Percentiles rank a stretch among this genome's conserved stretches.
These are phyloP conservation scores for Oryzias melastigma DNA, from an alignment of 2,113 vertebrate genomes.

Conservation along the genomic window DNA sequence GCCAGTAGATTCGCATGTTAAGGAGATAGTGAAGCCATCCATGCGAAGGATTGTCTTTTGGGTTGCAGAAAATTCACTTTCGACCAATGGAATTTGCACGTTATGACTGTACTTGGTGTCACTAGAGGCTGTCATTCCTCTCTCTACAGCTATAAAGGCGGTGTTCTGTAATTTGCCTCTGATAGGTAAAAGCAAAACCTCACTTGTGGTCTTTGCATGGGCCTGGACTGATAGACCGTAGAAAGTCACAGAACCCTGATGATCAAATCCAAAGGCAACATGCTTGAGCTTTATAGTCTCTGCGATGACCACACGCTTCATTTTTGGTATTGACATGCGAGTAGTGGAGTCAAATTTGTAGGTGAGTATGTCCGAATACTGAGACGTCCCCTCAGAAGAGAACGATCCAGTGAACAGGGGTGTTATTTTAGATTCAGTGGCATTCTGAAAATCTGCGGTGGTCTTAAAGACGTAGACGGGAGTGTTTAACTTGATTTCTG, in stretches of 20 bases:
- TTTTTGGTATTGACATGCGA: conserved; percentile 75
- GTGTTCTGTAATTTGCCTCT: conserved; percentile 73
- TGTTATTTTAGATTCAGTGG: conserved; percentile 66
- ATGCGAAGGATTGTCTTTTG: conserved; percentile 74
- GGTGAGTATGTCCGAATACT: conserved; percentile 74
- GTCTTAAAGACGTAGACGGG: conserved; percentile 82
- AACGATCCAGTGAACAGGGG: conserved; percentile 76
- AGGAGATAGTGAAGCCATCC: conserved; percentile 64
- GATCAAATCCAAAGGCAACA: conserved; percentile 75
- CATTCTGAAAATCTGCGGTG: conserved; percentile 79
- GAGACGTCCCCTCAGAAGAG: conserved; percentile 77
- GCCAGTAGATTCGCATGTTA: conserved; percentile 74
- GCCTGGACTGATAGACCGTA: conserved; percentile 72
- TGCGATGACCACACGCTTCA: conserved; percentile 76
- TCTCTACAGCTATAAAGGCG: conserved; percentile 75
- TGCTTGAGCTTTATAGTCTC: conserved; percentile 82
- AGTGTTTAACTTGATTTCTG: conserved; percentile 79
- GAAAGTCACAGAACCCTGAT: conserved; percentile 75
- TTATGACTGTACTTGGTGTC: conserved; percentile 80
- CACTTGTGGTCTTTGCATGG: conserved; percentile 77
- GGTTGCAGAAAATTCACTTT: conserved; percentile 72
- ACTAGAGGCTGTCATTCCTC: conserved; percentile 76
- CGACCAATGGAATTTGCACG: conserved; percentile 77
- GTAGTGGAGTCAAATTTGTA: conserved; percentile 81
- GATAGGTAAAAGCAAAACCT: conserved; percentile 73